Evolutionary conservation across 2,113 vertebrate genomes (phyloP), one percentile per base, ranked within the genome.

Genomic region (Sturnus vulgaris): DNA sequence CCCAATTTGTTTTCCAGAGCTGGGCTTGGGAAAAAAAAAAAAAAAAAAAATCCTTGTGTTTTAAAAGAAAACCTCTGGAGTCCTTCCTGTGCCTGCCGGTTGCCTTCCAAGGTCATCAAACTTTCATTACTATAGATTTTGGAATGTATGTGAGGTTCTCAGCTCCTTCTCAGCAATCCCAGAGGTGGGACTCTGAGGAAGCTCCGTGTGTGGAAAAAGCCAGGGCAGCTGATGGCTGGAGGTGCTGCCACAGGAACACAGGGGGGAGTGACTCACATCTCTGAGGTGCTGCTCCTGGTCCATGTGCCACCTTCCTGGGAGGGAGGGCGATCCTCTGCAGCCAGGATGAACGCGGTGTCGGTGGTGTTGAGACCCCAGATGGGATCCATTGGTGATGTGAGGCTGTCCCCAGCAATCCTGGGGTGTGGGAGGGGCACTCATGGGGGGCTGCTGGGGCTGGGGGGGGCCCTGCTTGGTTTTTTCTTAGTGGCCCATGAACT

Each of bases 71-170:
- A 75, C 37, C 80, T 82, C 91, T 60, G 40, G 91, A 94, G 95
- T 71, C 72, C 40, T 90, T 66, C 60, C 40, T 14, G 19, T 21
- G 80, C 94, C 68, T 96, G 72, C 80, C 0, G 0, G 14, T 93
- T 96, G 80, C 69, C 60, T 94, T 71, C 88, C 91, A 96, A 96
- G 92, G 95, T 96, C 86, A 94, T 94, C 82, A 96, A 81, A 92
- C 56, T 92, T 95, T 88, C 44, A 94, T 93, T 60, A 86, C 80
- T 94, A 35, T 96, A 81, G 95, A 71, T 92, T 97, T 97, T 94
- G 71, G 83, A 91, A 81, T 56, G 72, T 11, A 0, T 25, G 40
- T 11, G 75, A 90, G 92, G 55, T 76, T 93, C 75, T 90, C 0
- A 0, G 63, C 80, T 86, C 53, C n/a, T 90, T 72, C 75, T 72